phyloP scores from a whole-genome alignment of 2,888 invertebrate genomes.

The Cantharis nigra region DNA sequence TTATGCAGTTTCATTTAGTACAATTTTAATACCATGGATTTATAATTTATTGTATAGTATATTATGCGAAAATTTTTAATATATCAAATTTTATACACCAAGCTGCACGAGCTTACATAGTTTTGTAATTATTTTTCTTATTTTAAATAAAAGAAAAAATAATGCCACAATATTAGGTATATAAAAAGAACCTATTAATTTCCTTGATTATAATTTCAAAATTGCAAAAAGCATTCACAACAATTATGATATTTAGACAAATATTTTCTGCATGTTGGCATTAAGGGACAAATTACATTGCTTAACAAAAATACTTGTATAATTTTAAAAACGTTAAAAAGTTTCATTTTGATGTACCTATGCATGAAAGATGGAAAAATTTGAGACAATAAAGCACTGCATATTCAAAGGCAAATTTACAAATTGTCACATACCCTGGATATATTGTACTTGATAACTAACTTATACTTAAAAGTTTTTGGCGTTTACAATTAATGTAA shows the following conservation, averaged over 20 bases:
- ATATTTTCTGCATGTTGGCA: background rate
- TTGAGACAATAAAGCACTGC: background rate
- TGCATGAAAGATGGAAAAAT: background rate
- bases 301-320: slow-evolving; percentile 7
- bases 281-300: slow-evolving; percentile 3
- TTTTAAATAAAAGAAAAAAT: slow-evolving; percentile 20
- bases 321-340: slow-evolving; percentile 7
- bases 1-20: background rate
- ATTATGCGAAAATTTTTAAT: background rate
- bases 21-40: background rate
- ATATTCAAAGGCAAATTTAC: slow-evolving; percentile 17
- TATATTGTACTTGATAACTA: slow-evolving; percentile 21
- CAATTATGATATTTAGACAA: background rate
- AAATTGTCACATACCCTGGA: slow-evolving; percentile 28
- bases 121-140: background rate
- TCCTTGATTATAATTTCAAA: slow-evolving; percentile 37
- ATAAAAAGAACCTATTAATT: slow-evolving; percentile 33
- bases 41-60: background rate
- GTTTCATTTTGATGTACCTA: background rate
- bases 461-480: slow-evolving; percentile 29
- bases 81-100: background rate
- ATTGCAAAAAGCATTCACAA: slow-evolving; percentile 30
- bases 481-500: slow-evolving; percentile 32
- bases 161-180: slow-evolving; percentile 32
- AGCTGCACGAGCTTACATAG: background rate